Percentiles rank a stretch among this genome's conserved stretches.
Evolutionary conservation across 2,888 invertebrate genomes (phyloP).

Genomic region (Morpho helenor): DNA sequence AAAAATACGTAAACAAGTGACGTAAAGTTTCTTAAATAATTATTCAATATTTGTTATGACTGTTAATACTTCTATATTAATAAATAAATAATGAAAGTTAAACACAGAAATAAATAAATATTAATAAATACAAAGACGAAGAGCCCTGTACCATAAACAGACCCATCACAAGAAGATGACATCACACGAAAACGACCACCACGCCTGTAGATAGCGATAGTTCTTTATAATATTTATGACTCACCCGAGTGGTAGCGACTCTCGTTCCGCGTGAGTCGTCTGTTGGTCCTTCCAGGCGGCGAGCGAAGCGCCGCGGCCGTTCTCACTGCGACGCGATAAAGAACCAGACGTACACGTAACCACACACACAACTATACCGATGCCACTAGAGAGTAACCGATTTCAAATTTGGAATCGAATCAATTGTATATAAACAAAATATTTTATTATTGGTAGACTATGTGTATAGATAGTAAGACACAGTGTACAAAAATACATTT

Average conservation of each 20-base stretch:
- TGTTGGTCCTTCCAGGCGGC: constrained; percentile 87
- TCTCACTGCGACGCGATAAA: constrained; percentile 79
- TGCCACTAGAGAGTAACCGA: constrained; percentile 37
- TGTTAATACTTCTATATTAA: neutral
- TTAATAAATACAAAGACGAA: constrained; percentile 8
- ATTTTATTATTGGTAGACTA: neutral
- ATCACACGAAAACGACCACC: constrained; percentile 41
- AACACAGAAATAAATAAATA: constrained; percentile 4
- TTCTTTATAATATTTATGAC: constrained; percentile 54
- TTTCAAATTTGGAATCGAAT: constrained; percentile 40
- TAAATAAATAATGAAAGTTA: constrained; percentile 10
- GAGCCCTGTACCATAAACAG: constrained; percentile 5
- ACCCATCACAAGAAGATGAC: constrained; percentile 25
- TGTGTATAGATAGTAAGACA: too few species aligned
- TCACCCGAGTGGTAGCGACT: constrained; percentile 97
- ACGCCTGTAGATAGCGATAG: constrained; percentile 39
- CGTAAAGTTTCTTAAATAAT: too few species aligned
- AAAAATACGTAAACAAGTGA: too few species aligned
- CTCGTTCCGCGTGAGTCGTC: constrained; percentile 95
- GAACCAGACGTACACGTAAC: constrained; percentile 61
- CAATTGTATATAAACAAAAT: constrained; percentile 4
- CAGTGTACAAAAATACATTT: neutral
- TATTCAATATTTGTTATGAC: too few species aligned
- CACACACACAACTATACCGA: constrained; percentile 36
- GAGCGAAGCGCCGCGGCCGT: constrained; percentile 72